These are phyloP conservation scores for Aspidoscelis tigris DNA, from an alignment of 2,113 vertebrate genomes.

Conservation along the genomic window DNA sequence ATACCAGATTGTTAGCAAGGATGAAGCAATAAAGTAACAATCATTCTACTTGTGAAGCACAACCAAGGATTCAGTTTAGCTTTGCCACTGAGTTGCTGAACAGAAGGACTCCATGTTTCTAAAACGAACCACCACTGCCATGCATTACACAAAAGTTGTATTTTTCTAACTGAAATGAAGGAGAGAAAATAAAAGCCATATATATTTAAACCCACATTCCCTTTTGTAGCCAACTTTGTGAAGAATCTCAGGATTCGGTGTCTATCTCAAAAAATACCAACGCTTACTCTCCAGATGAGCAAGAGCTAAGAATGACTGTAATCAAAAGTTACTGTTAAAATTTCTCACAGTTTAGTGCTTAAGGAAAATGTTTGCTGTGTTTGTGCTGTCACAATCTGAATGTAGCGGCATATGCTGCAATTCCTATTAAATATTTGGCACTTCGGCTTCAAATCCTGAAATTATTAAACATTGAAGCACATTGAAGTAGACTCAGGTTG, in stretches of 20 bases:
- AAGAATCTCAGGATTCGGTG: slow-evolving; percentile 20
- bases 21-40: slow-evolving; percentile 68
- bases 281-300: neutral
- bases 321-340: slow-evolving; percentile 19
- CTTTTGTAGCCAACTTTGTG: slow-evolving; percentile 24
- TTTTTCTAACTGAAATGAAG: slow-evolving; percentile 41
- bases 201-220: slow-evolving; percentile 52
- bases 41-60: accelerated
- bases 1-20: slow-evolving; percentile 74
- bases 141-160: slow-evolving; percentile 61
- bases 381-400: neutral
- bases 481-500: neutral
- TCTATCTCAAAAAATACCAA: neutral
- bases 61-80: slow-evolving; percentile 16
- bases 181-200: slow-evolving; percentile 64
- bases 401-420: neutral
- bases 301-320: slow-evolving; percentile 12
- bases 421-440: neutral
- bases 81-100: slow-evolving; percentile 57
- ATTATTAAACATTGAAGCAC: neutral
- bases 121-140: slow-evolving; percentile 53
- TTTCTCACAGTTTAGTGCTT: slow-evolving; percentile 21
- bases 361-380: neutral
- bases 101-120: slow-evolving; percentile 63
- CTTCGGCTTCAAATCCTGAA: neutral